Evolutionary conservation across 2,113 vertebrate genomes (phyloP).

Genomic region (Pluvialis apricaria): DNA sequence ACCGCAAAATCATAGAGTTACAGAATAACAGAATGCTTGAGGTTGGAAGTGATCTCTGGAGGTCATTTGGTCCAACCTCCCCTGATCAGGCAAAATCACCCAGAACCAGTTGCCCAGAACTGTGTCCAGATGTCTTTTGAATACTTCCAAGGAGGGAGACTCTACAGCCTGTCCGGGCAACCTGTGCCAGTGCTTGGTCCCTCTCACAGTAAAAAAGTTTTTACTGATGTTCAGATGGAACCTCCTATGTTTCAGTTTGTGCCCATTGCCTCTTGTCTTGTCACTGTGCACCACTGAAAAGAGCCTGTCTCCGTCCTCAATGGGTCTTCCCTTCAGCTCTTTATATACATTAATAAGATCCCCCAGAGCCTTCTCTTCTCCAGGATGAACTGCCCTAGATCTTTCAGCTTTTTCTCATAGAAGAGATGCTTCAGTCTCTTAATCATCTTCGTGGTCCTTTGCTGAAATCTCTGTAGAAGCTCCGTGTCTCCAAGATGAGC

Average conservation of each 20-base stretch:
- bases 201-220: neutral
- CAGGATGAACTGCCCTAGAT: neutral
- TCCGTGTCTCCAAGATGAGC: neutral
- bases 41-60: neutral
- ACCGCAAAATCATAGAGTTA: neutral
- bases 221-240: fast-evolving
- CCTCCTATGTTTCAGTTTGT: neutral
- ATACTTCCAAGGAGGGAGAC: neutral
- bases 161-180: neutral
- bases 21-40: neutral
- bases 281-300: neutral
- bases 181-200: neutral
- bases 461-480: neutral
- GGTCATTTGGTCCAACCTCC: neutral
- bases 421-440: neutral
- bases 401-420: neutral
- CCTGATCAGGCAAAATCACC: neutral
- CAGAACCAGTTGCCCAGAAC: neutral
- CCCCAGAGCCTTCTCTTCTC: neutral
- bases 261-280: neutral
- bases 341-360: neutral
- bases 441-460: neutral
- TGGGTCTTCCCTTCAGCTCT: neutral
- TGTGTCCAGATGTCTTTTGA: neutral
- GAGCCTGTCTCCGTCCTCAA: neutral